Evolutionary conservation across 1,140 invertebrate genomes (phyloP), one percentile per base, ranked within the genome.

Genomic region (Drosophila sp.): DNA sequence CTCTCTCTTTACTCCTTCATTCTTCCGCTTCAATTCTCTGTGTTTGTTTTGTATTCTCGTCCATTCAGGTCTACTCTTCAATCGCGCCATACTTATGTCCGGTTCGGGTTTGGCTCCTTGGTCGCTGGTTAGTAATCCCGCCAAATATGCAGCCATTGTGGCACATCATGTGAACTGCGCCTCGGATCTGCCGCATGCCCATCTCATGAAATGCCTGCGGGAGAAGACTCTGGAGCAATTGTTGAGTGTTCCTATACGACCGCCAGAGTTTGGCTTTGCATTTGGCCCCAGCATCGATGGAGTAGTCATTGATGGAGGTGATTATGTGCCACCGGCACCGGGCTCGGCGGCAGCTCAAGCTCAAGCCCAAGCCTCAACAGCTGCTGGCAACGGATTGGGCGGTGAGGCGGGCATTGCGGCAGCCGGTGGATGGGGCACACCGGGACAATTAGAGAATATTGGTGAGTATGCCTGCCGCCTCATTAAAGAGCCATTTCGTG

Each of bases 41-140:
- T 76, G 10, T 33, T 54, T 8, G 2, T 2, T 38, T 29, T 55
- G 5, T 23, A 3, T 27, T 47, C 7, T 23, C 6, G 2, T 41
- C 25, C 33, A 92, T 94, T 1, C 93, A 98, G 97, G 96, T 87
- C 93, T 96, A 27, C 94, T 99, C 40, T 99, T 99, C 92, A 97
- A 98, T 92, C 95, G 98, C 77, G 97, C 97, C 4, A 96, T 99
- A 64, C 93, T 99, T 29, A 98, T 99, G 96, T 98, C 97, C 27
- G 98, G 98, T 0, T 98, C 98, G 17, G 98, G 98, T 0, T 93
- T 99, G 35, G 97, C 97, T 75, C 97, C 97, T 0, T 98, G 97
- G 97, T 98, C 98, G 0, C 92, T 98, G 68, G 96, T 98, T 58
- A 95, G 96, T 76, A 96, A 98, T 79, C 97, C 98, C 0, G 95